Evolutionary conservation across 1,140 invertebrate genomes (phyloP).

Genomic region (Macrocentrus cingulum): DNA sequence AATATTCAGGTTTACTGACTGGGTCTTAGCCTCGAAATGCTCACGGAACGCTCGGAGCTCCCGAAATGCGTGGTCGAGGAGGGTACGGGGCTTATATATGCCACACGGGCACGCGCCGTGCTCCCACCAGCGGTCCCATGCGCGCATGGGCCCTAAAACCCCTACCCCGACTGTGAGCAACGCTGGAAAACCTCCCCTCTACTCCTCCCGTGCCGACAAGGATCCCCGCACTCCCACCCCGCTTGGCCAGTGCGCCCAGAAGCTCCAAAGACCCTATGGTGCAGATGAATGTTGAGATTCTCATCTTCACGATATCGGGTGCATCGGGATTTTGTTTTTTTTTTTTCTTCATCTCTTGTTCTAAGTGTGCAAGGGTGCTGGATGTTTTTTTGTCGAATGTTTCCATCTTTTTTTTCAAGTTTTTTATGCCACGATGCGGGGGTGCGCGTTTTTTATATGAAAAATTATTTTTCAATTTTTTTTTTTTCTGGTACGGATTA

Average conservation of each 20-base stretch:
- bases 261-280: conserved; percentile 42
- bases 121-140: conserved; percentile 43
- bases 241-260: conserved; percentile 3
- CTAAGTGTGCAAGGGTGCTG: not conserved
- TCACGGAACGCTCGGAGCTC: conserved; percentile 48
- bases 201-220: too few species aligned
- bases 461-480: too few species aligned
- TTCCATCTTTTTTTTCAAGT: too few species aligned
- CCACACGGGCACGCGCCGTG: conserved; percentile 53
- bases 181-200: conserved; percentile 22
- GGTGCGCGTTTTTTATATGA: too few species aligned
- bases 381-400: too few species aligned
- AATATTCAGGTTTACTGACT: conserved; percentile 18
- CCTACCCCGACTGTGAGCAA: conserved; percentile 29
- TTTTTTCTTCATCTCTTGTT: conserved; percentile 2
- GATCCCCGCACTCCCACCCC: too few species aligned
- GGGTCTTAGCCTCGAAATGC: conserved; percentile 43
- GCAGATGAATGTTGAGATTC: conserved; percentile 47
- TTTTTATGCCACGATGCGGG: too few species aligned
- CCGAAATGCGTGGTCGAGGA: conserved; percentile 56
- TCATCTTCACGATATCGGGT: conserved; percentile 38
- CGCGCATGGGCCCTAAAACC: conserved; percentile 50
- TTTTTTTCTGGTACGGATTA: too few species aligned
- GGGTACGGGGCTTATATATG: conserved; percentile 57
- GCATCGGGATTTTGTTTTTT: conserved; percentile 1